Percentiles rank a stretch among this genome's conserved stretches.
Evolutionary conservation across 2,113 vertebrate genomes (phyloP).

Genomic region (Hipposideros armiger): DNA sequence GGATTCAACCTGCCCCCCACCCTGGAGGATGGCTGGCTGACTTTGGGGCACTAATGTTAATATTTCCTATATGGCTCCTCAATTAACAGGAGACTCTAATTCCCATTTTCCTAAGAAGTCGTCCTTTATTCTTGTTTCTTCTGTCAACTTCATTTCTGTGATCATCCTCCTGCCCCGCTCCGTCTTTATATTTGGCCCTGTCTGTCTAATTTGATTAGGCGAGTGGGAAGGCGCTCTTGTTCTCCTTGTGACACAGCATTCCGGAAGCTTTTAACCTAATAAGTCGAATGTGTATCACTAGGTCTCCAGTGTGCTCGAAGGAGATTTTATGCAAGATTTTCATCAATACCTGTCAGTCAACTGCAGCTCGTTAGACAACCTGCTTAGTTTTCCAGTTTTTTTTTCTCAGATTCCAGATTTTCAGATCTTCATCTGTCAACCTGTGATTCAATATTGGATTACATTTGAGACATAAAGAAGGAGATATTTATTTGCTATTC

Average conservation of each 20-base stretch:
- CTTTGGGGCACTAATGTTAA: not conserved
- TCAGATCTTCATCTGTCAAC: not conserved
- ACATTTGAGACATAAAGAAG: not conserved
- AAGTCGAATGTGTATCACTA: not conserved
- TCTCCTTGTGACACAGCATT: not conserved
- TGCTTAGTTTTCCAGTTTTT: not conserved
- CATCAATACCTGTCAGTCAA: constrained; percentile 42
- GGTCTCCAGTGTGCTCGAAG: not conserved
- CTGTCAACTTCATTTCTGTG: not conserved
- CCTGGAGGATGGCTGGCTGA: not conserved
- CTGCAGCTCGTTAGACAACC: not conserved
- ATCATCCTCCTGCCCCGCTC: not conserved
- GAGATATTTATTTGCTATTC: constrained; percentile 3
- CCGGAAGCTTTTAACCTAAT: not conserved
- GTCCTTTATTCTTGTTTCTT: not conserved
- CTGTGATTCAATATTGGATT: not conserved
- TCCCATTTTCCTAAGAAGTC: not conserved
- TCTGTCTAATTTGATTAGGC: not conserved
- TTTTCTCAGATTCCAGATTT: constrained; percentile 48
- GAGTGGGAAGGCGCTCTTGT: not conserved
- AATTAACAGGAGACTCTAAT: not conserved
- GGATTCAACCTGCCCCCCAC: not conserved
- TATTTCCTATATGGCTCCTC: not conserved
- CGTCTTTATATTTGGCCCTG: not conserved
- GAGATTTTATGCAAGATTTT: constrained; percentile 62